Evolutionary conservation across 2,797 vertebrate genomes (phyloP).

Genomic region (Centropyge bicolor): DNA sequence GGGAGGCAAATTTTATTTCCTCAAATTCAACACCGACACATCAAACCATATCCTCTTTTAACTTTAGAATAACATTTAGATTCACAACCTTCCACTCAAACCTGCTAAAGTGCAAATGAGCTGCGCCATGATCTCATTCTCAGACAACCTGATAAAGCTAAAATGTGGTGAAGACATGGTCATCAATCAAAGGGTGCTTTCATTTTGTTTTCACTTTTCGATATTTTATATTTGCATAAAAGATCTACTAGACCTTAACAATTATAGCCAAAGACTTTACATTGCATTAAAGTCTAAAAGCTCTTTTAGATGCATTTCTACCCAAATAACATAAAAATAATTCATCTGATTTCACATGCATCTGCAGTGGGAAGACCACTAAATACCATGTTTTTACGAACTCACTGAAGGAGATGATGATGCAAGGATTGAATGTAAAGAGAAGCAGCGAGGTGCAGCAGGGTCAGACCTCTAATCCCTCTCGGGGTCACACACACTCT

Average conservation of each 20-base stretch:
- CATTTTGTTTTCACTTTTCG: background rate
- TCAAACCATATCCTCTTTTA: background rate
- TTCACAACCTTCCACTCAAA: background rate
- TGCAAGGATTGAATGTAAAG: background rate
- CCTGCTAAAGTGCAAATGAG: background rate
- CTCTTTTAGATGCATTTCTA: background rate
- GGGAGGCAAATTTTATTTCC: background rate
- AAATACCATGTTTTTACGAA: too few species aligned
- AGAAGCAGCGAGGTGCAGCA: constrained; percentile 9
- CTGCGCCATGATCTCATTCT: background rate
- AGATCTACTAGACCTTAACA: background rate
- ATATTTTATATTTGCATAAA: background rate
- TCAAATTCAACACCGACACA: background rate
- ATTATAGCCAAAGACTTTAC: background rate
- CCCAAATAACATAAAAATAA: background rate
- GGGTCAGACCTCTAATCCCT: constrained; percentile 27
- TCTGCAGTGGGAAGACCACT: background rate
- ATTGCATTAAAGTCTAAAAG: background rate
- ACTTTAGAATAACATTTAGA: background rate
- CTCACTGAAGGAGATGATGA: background rate
- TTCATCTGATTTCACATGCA: background rate
- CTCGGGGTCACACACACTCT: constrained; percentile 11
- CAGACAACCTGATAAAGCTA: background rate
- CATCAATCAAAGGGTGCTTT: background rate
- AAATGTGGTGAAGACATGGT: background rate